A percentile compares a stretch with the other conserved stretches of the same genome.
phyloP scores from a whole-genome alignment of 2,113 vertebrate genomes.

The Meriones unguiculatus region DNA sequence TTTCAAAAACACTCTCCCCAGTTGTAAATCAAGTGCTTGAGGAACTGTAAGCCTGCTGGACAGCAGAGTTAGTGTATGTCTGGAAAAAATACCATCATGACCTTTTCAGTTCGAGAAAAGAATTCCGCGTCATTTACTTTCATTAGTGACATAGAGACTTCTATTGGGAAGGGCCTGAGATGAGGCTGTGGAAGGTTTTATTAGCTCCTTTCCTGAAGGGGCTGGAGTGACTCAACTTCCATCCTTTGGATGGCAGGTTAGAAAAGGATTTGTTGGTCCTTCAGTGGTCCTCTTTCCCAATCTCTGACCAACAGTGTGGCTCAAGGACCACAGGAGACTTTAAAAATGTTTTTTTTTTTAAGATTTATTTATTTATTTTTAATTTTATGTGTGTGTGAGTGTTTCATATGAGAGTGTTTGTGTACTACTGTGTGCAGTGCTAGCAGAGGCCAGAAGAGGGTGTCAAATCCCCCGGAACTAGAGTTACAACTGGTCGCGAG shows the following conservation, averaged over 20 bases:
- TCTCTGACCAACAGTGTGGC: neutral
- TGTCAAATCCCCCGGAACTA: neutral
- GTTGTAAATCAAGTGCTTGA: conserved; percentile 66
- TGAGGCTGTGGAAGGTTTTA: neutral
- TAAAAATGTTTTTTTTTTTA: neutral
- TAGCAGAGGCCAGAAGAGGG: neutral
- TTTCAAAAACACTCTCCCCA: conserved; percentile 55
- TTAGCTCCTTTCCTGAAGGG: neutral
- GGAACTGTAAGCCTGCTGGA: conserved; percentile 61
- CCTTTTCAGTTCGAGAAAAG: conserved; percentile 37
- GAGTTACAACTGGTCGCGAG: neutral
- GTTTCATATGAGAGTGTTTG: neutral
- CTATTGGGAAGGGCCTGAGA: neutral
- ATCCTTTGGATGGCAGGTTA: neutral
- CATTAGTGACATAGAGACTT: neutral
- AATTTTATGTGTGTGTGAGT: neutral
- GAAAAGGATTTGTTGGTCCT: neutral
- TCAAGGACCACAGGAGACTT: neutral
- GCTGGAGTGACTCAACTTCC: neutral
- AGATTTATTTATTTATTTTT: neutral
- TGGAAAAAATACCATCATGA: conserved; percentile 47
- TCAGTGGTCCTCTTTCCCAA: accelerated
- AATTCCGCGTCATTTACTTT: conserved; percentile 41
- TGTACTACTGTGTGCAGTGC: neutral
- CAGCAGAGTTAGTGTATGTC: conserved; percentile 45